Conservation (phyloP, 2,113 vertebrate genomes). For the Lathamus discolor region DNA sequence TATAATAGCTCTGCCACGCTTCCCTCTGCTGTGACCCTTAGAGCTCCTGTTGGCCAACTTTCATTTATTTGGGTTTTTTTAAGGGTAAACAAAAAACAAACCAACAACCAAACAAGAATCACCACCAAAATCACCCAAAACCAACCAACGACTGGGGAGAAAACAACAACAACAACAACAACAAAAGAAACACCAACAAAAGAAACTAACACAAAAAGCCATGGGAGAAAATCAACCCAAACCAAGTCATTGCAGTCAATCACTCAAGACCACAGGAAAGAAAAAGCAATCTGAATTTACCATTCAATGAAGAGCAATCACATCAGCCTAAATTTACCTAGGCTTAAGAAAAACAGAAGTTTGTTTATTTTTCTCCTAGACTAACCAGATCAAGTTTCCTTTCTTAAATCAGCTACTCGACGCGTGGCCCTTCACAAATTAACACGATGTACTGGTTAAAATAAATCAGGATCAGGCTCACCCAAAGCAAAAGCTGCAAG, state of each 20-base stretch:
- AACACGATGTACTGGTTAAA: neutral
- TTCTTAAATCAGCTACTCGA: neutral
- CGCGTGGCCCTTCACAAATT: accelerated
- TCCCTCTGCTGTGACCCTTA: neutral
- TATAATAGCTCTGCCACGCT: accelerated
- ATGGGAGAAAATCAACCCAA: neutral
- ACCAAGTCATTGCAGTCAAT: neutral
- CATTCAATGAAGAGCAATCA: neutral
- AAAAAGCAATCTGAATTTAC: neutral
- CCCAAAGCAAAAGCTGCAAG: accelerated
- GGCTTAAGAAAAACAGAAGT: neutral
- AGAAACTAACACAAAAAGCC: neutral
- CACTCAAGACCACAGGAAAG: neutral
- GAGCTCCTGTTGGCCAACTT: neutral
- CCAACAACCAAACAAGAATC: neutral
- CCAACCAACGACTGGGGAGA: neutral
- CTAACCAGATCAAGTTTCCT: neutral
- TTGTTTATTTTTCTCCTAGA: neutral
- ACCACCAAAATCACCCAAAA: neutral
- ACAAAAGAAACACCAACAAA: neutral
- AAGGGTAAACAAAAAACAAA: neutral
- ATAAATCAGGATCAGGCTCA: neutral
- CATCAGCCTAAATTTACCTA: neutral
- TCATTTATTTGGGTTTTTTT: neutral
- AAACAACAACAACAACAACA: neutral